These are phyloP conservation scores for Melospiza melodia DNA, from an alignment of 2,113 vertebrate species.

Conservation along the genomic window DNA sequence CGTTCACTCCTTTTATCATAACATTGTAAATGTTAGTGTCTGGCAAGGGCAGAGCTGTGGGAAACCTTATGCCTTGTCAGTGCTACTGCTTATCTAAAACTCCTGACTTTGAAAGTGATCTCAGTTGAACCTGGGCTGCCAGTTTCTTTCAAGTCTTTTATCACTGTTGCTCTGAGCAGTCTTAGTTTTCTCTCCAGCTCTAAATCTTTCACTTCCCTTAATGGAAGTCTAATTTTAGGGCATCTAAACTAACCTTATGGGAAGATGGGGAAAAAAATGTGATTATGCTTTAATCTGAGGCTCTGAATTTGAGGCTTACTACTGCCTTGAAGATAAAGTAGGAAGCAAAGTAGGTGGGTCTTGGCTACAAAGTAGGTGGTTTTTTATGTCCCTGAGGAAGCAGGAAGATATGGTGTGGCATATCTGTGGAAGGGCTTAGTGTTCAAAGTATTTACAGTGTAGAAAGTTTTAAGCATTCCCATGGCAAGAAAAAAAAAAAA, in stretches of 20 bases:
- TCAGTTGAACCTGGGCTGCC: not conserved
- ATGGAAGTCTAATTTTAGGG: not conserved
- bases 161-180: not conserved
- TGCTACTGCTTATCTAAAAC: not conserved
- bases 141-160: not conserved
- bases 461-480: not conserved
- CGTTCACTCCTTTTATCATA: not conserved
- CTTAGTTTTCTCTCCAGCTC: not conserved
- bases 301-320: not conserved
- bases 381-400: not conserved
- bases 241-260: not conserved
- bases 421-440: not conserved
- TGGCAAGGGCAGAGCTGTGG: not conserved
- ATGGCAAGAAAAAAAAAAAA: not conserved
- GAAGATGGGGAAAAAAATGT: not conserved
- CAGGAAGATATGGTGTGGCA: fast-evolving
- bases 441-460: not conserved
- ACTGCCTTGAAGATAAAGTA: not conserved
- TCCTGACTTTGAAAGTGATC: not conserved
- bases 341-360: not conserved
- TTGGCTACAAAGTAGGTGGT: not conserved
- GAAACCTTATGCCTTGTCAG: not conserved
- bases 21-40: not conserved
- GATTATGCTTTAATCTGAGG: not conserved
- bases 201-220: not conserved